phyloP scores from a whole-genome alignment of 2,888 invertebrate genomes.

The Glaucopsyche alexis region DNA sequence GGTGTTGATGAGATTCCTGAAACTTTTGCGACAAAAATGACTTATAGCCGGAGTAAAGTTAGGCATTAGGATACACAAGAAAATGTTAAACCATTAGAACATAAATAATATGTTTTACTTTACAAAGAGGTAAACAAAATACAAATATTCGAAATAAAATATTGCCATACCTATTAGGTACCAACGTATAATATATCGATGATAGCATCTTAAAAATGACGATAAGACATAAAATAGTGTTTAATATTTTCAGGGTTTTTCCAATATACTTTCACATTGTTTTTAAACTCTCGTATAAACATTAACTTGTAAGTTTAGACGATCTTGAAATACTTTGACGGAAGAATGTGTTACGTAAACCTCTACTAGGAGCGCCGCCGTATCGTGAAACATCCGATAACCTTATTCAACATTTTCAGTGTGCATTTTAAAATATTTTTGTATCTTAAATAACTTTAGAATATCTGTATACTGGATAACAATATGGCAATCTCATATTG shows the following conservation, averaged over 20 bases:
- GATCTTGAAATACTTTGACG: slow-evolving; percentile 11
- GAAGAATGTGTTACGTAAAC: slow-evolving; percentile 25
- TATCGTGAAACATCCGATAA: slow-evolving; percentile 19
- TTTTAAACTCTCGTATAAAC: slow-evolving; percentile 7
- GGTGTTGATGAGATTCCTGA: slow-evolving; percentile 12
- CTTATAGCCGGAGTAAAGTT: neutral
- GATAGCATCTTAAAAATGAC: no score
- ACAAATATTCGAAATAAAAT: no score
- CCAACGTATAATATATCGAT: no score
- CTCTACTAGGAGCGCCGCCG: neutral
- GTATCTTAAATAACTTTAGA: neutral
- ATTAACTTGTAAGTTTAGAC: slow-evolving; percentile 7
- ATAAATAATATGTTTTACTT: no score
- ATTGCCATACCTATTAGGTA: no score
- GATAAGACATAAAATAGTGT: no score
- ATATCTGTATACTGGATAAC: neutral
- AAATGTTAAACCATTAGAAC: neutral
- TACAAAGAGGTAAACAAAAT: no score
- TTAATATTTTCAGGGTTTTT: no score
- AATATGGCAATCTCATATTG: neutral
- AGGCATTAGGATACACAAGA: neutral
- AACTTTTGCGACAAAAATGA: neutral
- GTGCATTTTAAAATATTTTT: slow-evolving; percentile 19
- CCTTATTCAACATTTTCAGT: slow-evolving; percentile 22
- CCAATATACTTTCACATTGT: neutral